phyloP scores from a whole-genome alignment of 2,113 vertebrate species.

The Morone saxatilis region DNA sequence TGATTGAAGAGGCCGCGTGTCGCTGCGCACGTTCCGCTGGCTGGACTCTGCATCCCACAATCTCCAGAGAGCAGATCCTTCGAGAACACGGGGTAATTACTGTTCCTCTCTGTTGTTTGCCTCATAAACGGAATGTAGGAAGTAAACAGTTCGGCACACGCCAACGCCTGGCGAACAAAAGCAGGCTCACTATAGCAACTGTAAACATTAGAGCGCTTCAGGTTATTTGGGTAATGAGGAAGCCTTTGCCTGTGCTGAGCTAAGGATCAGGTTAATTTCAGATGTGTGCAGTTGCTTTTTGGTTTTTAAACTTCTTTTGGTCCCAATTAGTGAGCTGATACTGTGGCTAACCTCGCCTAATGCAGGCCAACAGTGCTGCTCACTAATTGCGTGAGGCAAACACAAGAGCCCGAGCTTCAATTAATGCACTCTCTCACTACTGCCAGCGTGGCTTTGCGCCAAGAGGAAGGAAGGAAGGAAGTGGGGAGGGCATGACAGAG shows the following conservation, averaged over 20 bases:
- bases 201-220: slow-evolving; percentile 39
- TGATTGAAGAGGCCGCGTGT: slow-evolving; percentile 26
- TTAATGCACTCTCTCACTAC: slow-evolving; percentile 9
- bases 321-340: slow-evolving; percentile 53
- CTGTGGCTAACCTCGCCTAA: slow-evolving; percentile 44
- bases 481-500: slow-evolving; percentile 13
- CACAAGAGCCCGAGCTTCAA: slow-evolving; percentile 15
- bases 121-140: slow-evolving; percentile 64
- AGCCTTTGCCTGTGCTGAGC: slow-evolving; percentile 1
- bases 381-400: slow-evolving; percentile 39
- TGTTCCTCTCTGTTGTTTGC: slow-evolving; percentile 49
- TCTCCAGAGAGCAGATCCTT: slow-evolving; percentile 48
- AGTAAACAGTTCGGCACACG: slow-evolving; percentile 50
- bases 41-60: slow-evolving; percentile 34
- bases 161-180: slow-evolving; percentile 20
- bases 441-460: slow-evolving; percentile 30
- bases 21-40: slow-evolving; percentile 24
- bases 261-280: slow-evolving; percentile 41
- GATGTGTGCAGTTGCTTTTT: slow-evolving; percentile 33
- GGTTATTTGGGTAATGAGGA: slow-evolving; percentile 66
- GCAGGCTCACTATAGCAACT: slow-evolving; percentile 9
- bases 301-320: slow-evolving; percentile 25
- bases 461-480: slow-evolving; percentile 52
- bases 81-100: slow-evolving; percentile 57
- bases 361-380: slow-evolving; percentile 3